A percentile compares a stretch with the other conserved stretches of the same genome.
phyloP scores from a whole-genome alignment of 2,888 invertebrate genomes.

The Listrodromus nycthemerus region DNA sequence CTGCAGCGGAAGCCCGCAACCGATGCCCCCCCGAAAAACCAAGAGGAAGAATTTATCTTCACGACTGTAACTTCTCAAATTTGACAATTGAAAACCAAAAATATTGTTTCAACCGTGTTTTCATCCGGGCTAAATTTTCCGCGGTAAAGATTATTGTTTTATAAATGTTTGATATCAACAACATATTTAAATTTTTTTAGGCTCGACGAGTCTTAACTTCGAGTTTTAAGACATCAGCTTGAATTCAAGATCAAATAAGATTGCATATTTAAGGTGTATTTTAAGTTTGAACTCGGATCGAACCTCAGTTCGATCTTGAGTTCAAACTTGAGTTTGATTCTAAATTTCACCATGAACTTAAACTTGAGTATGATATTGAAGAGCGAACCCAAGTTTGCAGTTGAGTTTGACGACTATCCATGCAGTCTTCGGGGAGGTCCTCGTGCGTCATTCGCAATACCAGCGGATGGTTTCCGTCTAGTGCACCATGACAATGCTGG shows the following conservation, averaged over 20 bases:
- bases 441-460: slow-evolving; percentile 14
- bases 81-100: background rate
- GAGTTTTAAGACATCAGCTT: no score
- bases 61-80: background rate
- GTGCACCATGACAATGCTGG: slow-evolving; percentile 29
- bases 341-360: no score
- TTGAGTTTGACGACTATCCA: background rate
- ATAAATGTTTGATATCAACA: background rate
- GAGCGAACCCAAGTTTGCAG: no score
- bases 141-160: background rate
- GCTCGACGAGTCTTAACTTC: no score
- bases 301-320: no score
- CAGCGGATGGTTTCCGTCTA: slow-evolving; percentile 29
- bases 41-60: background rate
- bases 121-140: no score
- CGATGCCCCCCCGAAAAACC: slow-evolving; percentile 26
- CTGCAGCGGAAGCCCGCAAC: slow-evolving; percentile 26
- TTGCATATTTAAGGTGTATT: no score
- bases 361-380: no score
- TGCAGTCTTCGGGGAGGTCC: background rate
- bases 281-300: no score
- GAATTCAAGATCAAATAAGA: no score
- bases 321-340: no score
- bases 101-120: background rate
- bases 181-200: no score